phyloP scores from a whole-genome alignment of 2,797 vertebrate species.

The Anguilla pacifica region DNA sequence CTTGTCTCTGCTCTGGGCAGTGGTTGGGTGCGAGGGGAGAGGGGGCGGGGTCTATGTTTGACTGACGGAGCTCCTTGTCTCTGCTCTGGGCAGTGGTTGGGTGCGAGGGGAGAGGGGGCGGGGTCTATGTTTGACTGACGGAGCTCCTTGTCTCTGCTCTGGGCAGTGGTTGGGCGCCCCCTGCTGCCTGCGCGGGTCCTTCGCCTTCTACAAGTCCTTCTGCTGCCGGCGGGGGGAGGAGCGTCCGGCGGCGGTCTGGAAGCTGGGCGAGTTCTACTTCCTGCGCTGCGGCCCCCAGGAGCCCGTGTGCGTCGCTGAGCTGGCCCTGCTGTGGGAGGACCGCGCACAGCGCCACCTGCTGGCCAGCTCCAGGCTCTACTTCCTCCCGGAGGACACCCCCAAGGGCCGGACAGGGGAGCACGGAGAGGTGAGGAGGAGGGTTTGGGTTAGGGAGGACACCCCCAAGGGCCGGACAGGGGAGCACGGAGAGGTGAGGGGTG shows the following conservation, averaged over 20 bases:
- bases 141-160: no score
- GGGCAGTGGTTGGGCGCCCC: conserved; percentile 78
- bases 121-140: not conserved
- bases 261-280: conserved; percentile 79
- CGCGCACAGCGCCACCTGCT: conserved; percentile 72
- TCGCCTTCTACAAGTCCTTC: conserved; percentile 80
- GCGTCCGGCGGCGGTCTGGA: conserved; percentile 65
- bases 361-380: conserved; percentile 79
- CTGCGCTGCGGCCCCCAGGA: conserved; percentile 75
- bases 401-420: conserved; percentile 75
- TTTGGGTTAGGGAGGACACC: conserved; percentile 64
- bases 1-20: conserved; percentile 48
- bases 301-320: conserved; percentile 76
- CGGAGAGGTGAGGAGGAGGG: conserved; percentile 67
- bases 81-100: conserved; percentile 69
- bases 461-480: conserved; percentile 74
- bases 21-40: conserved; percentile 60
- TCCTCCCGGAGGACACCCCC: conserved; percentile 77
- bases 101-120: conserved; percentile 46
- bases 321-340: conserved; percentile 80
- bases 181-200: conserved; percentile 76
- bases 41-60: no score
- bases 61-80: not conserved
- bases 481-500: conserved; percentile 73
- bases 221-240: conserved; percentile 59